Conservation (phyloP, 1,140 invertebrate species). For the Cotesia chilonis region DNA sequence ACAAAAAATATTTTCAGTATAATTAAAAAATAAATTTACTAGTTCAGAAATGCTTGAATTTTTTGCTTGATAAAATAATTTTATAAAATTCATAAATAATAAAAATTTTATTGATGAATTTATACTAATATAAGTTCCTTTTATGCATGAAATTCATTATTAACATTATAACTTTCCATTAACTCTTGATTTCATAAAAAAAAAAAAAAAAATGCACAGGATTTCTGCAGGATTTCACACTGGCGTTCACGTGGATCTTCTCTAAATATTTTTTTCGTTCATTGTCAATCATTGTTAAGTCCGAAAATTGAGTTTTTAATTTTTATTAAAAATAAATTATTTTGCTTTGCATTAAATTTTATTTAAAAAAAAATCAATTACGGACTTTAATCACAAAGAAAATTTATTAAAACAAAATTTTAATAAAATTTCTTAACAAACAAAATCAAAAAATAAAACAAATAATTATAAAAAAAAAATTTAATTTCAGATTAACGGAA, state of each 20-base stretch:
- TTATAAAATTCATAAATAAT: no score
- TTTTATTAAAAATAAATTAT: no score
- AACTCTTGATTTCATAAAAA: conserved; percentile 40
- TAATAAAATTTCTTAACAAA: background rate
- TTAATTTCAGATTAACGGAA: conserved; percentile 56
- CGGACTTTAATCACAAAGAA: no score
- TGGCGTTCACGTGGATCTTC: conserved; percentile 11
- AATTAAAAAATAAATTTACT: no score
- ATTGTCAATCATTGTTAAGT: background rate
- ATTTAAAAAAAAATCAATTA: background rate
- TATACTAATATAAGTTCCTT: background rate
- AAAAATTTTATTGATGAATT: no score
- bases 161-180: conserved; percentile 59
- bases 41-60: no score
- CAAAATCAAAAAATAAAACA: background rate
- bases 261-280: background rate
- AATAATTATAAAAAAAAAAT: conserved; percentile 13
- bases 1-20: no score
- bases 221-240: conserved; percentile 44
- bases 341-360: no score
- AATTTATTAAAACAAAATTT: no score
- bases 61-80: no score
- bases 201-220: conserved; percentile 28
- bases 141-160: conserved; percentile 45
- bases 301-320: background rate